Evolutionary conservation across 2,888 invertebrate species (phyloP).

Genomic region (Polyploca ridens): DNA sequence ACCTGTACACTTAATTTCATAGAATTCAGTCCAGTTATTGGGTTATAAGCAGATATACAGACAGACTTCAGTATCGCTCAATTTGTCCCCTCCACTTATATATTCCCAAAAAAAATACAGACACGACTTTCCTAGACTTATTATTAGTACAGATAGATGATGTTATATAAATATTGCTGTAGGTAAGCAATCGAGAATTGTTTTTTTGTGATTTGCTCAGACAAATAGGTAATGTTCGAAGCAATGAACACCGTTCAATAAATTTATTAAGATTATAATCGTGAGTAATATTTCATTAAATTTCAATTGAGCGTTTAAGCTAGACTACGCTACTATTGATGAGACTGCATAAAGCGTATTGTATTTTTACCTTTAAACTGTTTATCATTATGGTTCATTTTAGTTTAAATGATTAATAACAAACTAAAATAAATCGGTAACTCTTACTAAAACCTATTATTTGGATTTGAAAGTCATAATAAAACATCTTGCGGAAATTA

Average conservation of each 20-base stretch:
- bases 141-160: neutral
- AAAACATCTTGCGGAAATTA: constrained; percentile 24
- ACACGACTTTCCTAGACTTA: too few species aligned
- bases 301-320: constrained; percentile 64
- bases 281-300: constrained; percentile 80
- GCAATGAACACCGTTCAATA: constrained; percentile 49
- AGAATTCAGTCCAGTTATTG: too few species aligned
- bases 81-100: too few species aligned
- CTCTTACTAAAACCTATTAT: constrained; percentile 42
- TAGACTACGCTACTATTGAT: constrained; percentile 24
- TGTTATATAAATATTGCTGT: neutral
- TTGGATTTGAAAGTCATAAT: constrained; percentile 34
- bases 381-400: constrained; percentile 13
- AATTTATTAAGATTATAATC: constrained; percentile 81
- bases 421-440: constrained; percentile 36
- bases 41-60: too few species aligned
- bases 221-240: constrained; percentile 39
- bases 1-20: too few species aligned
- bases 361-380: constrained; percentile 13
- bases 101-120: too few species aligned
- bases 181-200: neutral
- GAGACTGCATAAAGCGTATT: constrained; percentile 17
- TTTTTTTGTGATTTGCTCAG: constrained; percentile 30
- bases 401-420: neutral
- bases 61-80: too few species aligned